Evolutionary conservation across 2,113 vertebrate species (phyloP).

Genomic region (Haplochromis vanheusdeni): DNA sequence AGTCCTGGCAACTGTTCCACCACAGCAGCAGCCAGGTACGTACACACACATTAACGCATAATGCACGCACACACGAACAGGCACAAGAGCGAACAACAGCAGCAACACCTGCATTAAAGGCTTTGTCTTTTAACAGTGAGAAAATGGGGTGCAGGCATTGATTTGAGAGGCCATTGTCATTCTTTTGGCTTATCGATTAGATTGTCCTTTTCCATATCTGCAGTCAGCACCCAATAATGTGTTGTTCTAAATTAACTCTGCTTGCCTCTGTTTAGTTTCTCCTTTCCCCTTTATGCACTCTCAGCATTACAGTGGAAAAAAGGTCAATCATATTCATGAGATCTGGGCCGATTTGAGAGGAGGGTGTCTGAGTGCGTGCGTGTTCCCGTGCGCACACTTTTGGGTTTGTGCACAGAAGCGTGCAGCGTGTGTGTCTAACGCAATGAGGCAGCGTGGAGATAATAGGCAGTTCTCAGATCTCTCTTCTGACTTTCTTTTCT

Average conservation of each 20-base stretch:
- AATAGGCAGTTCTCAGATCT: conserved; percentile 92
- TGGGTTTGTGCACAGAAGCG: not conserved
- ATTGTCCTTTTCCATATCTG: conserved; percentile 97
- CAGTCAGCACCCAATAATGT: conserved; percentile 81
- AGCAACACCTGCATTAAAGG: conserved; percentile 78
- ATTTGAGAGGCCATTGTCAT: conserved; percentile 88
- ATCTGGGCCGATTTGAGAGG: conserved; percentile 82
- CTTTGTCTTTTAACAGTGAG: conserved; percentile 78
- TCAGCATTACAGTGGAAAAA: conserved; percentile 84
- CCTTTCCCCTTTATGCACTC: conserved; percentile 58
- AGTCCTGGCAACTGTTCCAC: conserved; percentile 88
- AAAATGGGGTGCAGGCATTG: conserved; percentile 92
- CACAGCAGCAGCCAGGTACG: conserved; percentile 74
- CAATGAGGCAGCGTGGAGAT: conserved; percentile 71
- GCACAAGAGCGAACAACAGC: conserved; percentile 27
- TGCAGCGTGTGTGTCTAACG: conserved; percentile 4
- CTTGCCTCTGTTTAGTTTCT: conserved; percentile 77
- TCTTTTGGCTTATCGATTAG: conserved; percentile 84
- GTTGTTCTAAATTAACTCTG: conserved; percentile 92
- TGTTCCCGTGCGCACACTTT: not conserved
- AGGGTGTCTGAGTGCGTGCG: conserved; percentile 25
- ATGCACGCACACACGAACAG: conserved; percentile 5
- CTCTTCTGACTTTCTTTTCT: conserved; percentile 64
- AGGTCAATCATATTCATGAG: conserved; percentile 99
- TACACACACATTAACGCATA: not conserved